A percentile compares a stretch with the other conserved stretches of the same genome.
Conservation (phyloP, 2,888 invertebrate species). For the Sabatieria punctata region DNA sequence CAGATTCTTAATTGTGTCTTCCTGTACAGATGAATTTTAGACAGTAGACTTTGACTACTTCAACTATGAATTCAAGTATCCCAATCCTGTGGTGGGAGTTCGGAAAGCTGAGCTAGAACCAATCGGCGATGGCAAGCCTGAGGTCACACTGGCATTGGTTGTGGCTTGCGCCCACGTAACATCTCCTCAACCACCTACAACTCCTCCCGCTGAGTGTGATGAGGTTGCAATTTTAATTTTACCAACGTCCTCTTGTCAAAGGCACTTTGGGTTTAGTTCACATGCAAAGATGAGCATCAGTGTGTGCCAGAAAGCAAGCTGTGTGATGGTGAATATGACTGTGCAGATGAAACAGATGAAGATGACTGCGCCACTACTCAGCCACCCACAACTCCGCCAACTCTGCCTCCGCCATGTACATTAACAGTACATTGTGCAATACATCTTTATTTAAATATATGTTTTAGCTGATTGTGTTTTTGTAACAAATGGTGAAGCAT, state of each 20-base stretch:
- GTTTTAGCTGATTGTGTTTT: background rate
- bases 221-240: too few species aligned
- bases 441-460: too few species aligned
- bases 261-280: conserved; percentile 4
- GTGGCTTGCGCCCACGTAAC: background rate
- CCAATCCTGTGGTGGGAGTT: background rate
- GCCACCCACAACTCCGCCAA: background rate
- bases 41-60: background rate
- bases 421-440: too few species aligned
- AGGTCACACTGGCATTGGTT: background rate
- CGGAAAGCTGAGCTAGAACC: background rate
- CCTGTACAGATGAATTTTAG: background rate
- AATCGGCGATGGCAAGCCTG: background rate
- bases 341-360: conserved; percentile 9
- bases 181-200: background rate
- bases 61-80: background rate
- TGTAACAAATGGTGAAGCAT: background rate
- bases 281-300: conserved; percentile 1
- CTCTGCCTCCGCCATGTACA: too few species aligned
- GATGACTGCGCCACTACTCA: background rate
- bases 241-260: too few species aligned
- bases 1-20: background rate
- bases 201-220: background rate
- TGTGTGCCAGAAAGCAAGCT: conserved; percentile 1
- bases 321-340: conserved; percentile 9